Evolutionary conservation across 2,113 vertebrate genomes (phyloP), one percentile per base, ranked within the genome.

Genomic region (Larimichthys crocea): DNA sequence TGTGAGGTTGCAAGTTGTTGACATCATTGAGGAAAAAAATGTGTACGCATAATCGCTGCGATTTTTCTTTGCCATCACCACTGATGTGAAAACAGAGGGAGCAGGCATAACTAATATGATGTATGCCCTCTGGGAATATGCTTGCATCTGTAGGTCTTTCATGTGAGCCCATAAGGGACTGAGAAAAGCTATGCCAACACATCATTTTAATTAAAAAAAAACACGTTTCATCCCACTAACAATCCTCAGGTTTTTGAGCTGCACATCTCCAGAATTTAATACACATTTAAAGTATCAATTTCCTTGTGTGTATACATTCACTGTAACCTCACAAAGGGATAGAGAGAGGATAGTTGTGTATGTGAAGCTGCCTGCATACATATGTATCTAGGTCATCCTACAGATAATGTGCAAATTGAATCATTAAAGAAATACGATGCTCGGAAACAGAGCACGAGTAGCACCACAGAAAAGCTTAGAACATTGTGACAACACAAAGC

Each of bases 371-470:
- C 66, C 35, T 84, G 65, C 60, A 85, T 79, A 67, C 73, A 70
- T 84, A 89, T 92, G 84, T 83, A 93, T 93, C 84, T 92, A 84
- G 91, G 88, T 94, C 91, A 92, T 76, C 80, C 61, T 89, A 89
- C 62, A 86, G 82, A 89, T 89, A 84, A 91, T 86, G 79, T 91
- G 86, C 85, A 88, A 82, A 91, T 67, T 77, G 60, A 84, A 87
- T 90, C 88, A 85, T 86, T 88, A 83, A 84, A 85, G 49, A 88
- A 87, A 88, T 79, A 76, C 59, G 44, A 85, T 24, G 61, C 71
- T 35, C 0, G 92, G 83, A 94, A 96, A 69, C 88, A 93, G 74
- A 92, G 68, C 17, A 19, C 1, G 19, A 57, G 78, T 46, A 83
- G 22, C 48, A 76, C 56, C 44, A n/a, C 22, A 75, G 65, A 50